Percentiles rank a stretch among this genome's conserved stretches.
phyloP scores from a whole-genome alignment of 1,140 invertebrate species.

The Teleogryllus occipitalis region DNA sequence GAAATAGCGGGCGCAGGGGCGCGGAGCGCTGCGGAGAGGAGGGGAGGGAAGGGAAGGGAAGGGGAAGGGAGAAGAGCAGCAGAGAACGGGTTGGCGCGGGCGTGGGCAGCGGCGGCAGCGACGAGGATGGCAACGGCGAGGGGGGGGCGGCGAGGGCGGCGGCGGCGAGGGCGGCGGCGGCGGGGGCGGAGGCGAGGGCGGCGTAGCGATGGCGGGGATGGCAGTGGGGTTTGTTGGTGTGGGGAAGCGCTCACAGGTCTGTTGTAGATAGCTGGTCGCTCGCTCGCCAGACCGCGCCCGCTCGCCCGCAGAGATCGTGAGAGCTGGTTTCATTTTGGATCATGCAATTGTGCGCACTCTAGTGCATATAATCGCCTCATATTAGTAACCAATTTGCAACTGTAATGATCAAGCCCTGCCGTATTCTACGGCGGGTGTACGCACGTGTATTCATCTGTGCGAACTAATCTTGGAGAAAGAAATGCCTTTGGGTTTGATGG shows the following conservation, averaged over 20 bases:
- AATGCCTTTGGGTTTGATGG: too few species aligned
- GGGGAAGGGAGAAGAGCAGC: not conserved
- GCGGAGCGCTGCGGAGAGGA: not conserved
- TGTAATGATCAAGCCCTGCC: not conserved
- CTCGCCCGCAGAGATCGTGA: too few species aligned
- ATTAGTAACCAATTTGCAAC: conserved; percentile 18
- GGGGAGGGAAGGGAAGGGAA: not conserved
- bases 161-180: not conserved
- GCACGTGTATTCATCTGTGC: not conserved
- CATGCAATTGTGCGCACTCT: not conserved
- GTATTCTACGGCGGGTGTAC: not conserved
- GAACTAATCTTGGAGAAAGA: too few species aligned
- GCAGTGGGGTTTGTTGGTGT: not conserved
- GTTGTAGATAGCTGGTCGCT: too few species aligned
- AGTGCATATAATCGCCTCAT: conserved; percentile 14
- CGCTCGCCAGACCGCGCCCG: too few species aligned
- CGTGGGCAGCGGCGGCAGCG: too few species aligned
- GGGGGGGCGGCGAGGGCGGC: too few species aligned
- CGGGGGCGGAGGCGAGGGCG: too few species aligned
- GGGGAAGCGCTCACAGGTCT: too few species aligned
- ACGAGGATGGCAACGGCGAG: too few species aligned
- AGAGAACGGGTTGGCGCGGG: not conserved
- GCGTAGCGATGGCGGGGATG: not conserved
- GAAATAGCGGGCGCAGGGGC: not conserved
- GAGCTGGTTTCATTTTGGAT: not conserved